These are phyloP conservation scores for Spermophilus dauricus DNA, from an alignment of 2,113 vertebrate genomes.

Conservation along the genomic window DNA sequence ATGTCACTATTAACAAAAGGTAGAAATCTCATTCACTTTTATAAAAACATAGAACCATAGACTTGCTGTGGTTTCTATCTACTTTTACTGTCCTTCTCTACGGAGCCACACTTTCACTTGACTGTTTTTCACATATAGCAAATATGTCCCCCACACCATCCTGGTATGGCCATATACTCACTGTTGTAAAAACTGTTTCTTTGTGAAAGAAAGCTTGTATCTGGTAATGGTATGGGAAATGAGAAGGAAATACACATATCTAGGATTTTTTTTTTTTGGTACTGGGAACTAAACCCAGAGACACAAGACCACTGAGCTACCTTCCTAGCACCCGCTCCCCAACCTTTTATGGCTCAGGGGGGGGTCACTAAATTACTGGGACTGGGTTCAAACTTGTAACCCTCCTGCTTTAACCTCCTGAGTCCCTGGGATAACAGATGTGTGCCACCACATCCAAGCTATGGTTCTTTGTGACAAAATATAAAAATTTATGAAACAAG, in stretches of 20 bases:
- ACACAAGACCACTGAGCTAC: too few species aligned
- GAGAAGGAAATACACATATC: background rate
- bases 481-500: background rate
- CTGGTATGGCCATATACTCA: background rate
- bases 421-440: too few species aligned
- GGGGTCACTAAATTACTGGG: too few species aligned
- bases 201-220: background rate
- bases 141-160: background rate
- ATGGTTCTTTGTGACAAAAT: background rate
- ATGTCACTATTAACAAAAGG: background rate
- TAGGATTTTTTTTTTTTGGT: background rate
- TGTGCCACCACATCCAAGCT: background rate
- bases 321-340: too few species aligned
- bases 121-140: background rate
- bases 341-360: too few species aligned
- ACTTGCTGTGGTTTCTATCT: background rate
- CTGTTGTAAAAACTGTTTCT: background rate
- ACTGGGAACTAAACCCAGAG: too few species aligned
- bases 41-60: background rate
- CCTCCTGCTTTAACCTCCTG: too few species aligned
- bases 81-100: background rate
- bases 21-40: background rate
- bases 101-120: background rate
- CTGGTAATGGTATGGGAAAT: background rate
- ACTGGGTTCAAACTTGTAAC: too few species aligned